These are phyloP conservation scores for Muscicapa adusta DNA, from an alignment of 2,113 vertebrate species.

Conservation along the genomic window DNA sequence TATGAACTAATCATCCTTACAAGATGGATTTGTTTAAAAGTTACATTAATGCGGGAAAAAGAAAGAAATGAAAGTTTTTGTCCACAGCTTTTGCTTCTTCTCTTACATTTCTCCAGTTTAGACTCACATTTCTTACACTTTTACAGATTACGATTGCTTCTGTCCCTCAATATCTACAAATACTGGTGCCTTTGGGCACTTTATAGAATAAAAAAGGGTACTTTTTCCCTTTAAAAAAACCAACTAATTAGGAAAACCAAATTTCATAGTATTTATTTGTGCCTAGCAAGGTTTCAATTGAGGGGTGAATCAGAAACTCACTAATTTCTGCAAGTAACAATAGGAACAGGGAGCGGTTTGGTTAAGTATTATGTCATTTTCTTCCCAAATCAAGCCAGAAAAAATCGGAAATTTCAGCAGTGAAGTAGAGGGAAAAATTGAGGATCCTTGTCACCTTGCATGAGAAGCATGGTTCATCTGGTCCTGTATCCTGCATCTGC, in stretches of 20 bases:
- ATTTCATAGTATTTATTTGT: neutral
- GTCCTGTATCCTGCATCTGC: neutral
- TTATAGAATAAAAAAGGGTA: neutral
- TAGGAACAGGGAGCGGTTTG: neutral
- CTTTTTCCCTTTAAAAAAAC: neutral
- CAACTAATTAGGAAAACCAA: neutral
- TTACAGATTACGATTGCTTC: neutral
- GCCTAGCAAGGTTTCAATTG: neutral
- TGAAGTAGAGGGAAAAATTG: neutral
- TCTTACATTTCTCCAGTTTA: neutral
- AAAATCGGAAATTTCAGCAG: neutral
- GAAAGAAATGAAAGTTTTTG: neutral
- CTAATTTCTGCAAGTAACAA: neutral
- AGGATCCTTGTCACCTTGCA: neutral
- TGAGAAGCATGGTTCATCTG: neutral
- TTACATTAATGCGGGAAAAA: neutral
- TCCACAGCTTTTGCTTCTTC: neutral
- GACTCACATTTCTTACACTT: neutral
- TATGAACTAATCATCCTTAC: neutral
- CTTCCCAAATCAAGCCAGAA: neutral
- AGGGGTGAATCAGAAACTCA: neutral
- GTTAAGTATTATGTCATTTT: neutral
- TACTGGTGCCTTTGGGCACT: neutral
- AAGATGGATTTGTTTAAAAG: conserved; percentile 5
- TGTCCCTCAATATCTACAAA: neutral